These are phyloP conservation scores for Quadriops clusia DNA, from an alignment of 2,888 invertebrate species.

Conservation along the genomic window DNA sequence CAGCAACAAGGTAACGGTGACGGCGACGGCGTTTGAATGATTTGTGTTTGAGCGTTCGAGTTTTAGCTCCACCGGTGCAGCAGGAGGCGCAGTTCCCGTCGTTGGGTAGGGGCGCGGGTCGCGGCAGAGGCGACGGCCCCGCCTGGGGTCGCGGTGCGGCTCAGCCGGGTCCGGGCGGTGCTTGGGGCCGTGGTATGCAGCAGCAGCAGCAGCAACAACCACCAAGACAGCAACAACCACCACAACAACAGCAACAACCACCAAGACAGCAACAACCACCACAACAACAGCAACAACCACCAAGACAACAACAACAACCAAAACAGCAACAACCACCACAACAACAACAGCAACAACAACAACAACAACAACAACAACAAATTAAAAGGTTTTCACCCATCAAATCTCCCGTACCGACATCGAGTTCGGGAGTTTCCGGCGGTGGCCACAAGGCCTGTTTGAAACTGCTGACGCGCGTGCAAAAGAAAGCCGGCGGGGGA, in stretches of 20 bases:
- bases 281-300: slow-evolving; percentile 10
- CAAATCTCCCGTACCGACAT: too few species aligned
- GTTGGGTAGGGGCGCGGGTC: not conserved
- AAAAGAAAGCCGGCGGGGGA: slow-evolving; percentile 24
- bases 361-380: slow-evolving; percentile 13
- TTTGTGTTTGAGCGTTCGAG: too few species aligned
- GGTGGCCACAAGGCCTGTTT: not conserved
- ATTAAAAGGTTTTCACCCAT: too few species aligned
- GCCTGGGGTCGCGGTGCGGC: too few species aligned
- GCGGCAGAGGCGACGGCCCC: too few species aligned
- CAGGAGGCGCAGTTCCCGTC: not conserved
- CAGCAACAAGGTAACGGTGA: not conserved
- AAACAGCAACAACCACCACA: slow-evolving; percentile 6
- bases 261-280: not conserved
- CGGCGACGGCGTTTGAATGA: not conserved
- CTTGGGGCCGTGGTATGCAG: slow-evolving; percentile 1
- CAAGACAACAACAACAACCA: slow-evolving; percentile 10
- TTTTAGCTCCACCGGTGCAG: too few species aligned
- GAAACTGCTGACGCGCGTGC: not conserved
- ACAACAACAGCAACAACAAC: slow-evolving; percentile 7
- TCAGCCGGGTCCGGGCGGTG: too few species aligned
- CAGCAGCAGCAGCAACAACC: slow-evolving; percentile 9
- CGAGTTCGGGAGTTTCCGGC: not conserved
- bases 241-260: not conserved
- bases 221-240: slow-evolving; percentile 2